Conservation (phyloP, 2,113 vertebrate species). For the Cyprinus carpio region DNA sequence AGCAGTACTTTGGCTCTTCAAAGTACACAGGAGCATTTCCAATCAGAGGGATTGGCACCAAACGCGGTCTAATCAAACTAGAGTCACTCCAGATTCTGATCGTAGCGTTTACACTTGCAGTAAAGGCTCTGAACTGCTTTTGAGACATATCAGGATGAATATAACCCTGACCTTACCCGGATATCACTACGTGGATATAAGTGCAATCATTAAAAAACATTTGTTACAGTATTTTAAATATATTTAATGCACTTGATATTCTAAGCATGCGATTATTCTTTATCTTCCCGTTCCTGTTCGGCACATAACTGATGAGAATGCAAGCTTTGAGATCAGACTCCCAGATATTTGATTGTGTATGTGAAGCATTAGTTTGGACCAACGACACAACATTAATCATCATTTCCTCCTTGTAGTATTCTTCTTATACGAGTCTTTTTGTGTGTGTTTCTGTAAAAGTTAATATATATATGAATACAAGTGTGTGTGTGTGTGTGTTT, state of each 20-base stretch:
- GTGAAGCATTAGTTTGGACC: not conserved
- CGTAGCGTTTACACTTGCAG: conserved; percentile 10
- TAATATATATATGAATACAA: too few relatives aligned
- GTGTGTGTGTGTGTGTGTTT: too few relatives aligned
- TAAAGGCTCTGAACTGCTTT: not conserved
- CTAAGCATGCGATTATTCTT: conserved; percentile 56
- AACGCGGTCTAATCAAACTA: not conserved
- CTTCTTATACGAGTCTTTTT: too few relatives aligned
- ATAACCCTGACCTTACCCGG: not conserved
- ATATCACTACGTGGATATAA: conserved; percentile 68
- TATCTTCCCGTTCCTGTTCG: conserved; percentile 55
- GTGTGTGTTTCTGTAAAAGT: too few relatives aligned
- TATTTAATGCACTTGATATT: conserved; percentile 54
- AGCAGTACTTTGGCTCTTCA: not conserved
- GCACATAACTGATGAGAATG: conserved; percentile 68
- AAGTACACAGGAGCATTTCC: not conserved
- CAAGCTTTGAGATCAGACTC: conserved; percentile 30
- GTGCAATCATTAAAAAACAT: conserved; percentile 83
- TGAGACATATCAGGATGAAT: not conserved
- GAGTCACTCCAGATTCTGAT: conserved; percentile 12
- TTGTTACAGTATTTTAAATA: conserved; percentile 76
- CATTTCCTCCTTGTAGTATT: conserved; percentile 19
- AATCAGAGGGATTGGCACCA: not conserved
- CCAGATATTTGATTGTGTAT: conserved; percentile 5
- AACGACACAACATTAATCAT: not conserved